Evolutionary conservation across 2,797 vertebrate species (phyloP).

Genomic region (Smutsia gigantea): DNA sequence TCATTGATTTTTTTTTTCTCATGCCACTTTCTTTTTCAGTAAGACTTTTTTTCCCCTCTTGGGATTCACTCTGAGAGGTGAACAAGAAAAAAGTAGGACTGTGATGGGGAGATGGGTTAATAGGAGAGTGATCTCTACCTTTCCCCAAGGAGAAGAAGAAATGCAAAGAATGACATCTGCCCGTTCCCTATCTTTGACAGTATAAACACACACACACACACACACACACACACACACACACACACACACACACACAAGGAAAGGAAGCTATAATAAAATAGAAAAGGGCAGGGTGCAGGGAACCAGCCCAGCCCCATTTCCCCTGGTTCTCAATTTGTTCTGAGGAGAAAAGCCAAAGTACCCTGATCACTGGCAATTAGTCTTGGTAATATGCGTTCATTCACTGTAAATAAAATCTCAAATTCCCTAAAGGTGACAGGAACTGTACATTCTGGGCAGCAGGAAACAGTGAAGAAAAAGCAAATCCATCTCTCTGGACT

Average conservation of each 20-base stretch:
- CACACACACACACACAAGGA: not conserved
- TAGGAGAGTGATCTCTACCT: not conserved
- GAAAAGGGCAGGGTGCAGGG: not conserved
- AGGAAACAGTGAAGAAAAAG: not conserved
- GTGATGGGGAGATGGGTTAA: not conserved
- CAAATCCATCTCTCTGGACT: not conserved
- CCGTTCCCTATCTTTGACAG: not conserved
- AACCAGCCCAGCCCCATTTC: not conserved
- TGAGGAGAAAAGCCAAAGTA: not conserved
- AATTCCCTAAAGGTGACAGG: not conserved
- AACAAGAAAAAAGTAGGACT: not conserved
- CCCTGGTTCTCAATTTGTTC: not conserved
- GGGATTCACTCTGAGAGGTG: conserved; percentile 21
- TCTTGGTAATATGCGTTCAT: not conserved
- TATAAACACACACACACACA: not conserved
- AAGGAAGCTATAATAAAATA: not conserved
- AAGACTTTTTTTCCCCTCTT: not conserved
- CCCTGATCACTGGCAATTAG: not conserved
- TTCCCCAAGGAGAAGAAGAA: not conserved
- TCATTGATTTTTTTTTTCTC: conserved; percentile 40
- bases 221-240: not conserved
- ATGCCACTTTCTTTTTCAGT: not conserved
- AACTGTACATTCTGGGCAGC: not conserved
- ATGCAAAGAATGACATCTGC: not conserved
- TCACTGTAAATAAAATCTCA: not conserved